Evolutionary conservation across 2,888 invertebrate genomes (phyloP).

Genomic region (Poecilus cupreus): DNA sequence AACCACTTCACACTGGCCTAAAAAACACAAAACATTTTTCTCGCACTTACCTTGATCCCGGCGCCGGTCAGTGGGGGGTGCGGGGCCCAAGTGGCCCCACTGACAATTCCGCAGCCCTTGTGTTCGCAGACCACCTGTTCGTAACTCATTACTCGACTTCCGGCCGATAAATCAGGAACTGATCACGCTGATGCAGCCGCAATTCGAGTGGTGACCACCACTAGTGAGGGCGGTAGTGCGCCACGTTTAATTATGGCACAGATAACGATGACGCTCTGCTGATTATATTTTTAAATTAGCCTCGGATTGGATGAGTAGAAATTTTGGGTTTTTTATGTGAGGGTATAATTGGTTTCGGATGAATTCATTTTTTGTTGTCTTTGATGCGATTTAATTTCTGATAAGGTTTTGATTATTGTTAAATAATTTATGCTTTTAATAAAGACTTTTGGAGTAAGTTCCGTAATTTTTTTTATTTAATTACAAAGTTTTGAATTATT

Average conservation of each 20-base stretch:
- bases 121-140: conserved; percentile 56
- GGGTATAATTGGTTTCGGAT: background rate
- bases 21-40: conserved; percentile 16
- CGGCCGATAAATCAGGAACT: conserved; percentile 59
- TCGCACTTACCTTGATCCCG: conserved; percentile 14
- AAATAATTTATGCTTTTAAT: background rate
- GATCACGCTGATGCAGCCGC: conserved; percentile 47
- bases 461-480: too few relatives aligned
- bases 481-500: too few relatives aligned
- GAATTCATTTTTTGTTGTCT: conserved; percentile 15
- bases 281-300: conserved; percentile 51
- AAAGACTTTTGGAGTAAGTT: too few relatives aligned
- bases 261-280: conserved; percentile 28
- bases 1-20: background rate
- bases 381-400: conserved; percentile 18
- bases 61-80: background rate
- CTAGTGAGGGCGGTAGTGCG: background rate
- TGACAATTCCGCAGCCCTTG: conserved; percentile 11
- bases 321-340: conserved; percentile 15
- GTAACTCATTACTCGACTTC: conserved; percentile 54
- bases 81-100: conserved; percentile 18
- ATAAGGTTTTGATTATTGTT: background rate
- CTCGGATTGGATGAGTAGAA: background rate
- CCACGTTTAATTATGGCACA: conserved; percentile 2
- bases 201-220: background rate